Evolutionary conservation across 2,113 vertebrate genomes (phyloP), one percentile per base, ranked within the genome.

Genomic region (Pristiophorus japonicus): DNA sequence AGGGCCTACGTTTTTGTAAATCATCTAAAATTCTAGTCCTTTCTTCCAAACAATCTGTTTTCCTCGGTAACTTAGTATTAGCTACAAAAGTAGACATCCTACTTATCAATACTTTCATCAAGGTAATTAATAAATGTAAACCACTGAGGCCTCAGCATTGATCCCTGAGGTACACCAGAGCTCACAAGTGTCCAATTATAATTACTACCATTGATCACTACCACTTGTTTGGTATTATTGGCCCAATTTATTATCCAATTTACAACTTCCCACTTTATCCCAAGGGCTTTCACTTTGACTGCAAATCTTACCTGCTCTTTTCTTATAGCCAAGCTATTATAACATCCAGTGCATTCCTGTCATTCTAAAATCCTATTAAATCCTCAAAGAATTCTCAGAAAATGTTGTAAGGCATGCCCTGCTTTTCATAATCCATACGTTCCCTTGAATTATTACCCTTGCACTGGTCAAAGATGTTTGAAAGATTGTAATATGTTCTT

Each of bases 201-300:
- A 91, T 91, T 91, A 91, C 88, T n/a, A 59, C 55, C 30, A 91
- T 91, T 91, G 88, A 91, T 91, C 59, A 34, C 88, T 62, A 91
- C n/a, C 30, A 91, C n/a, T 91, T 91, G 55, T 91, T 63, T 62
- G 55, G 24, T 91, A 38, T 59, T 20, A 20, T 62, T n/a, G 55
- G 34, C 55, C 65, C 65, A 93, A 94, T 16, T 30, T 94, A 62
- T 47, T 70, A 94, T 94, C 92, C 42, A 94, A 70, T 94, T 94
- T 94, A 70, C 92, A 47, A 45, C 59, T 63, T 38, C 62, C 84
- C 84, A 87, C 38, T 66, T 93, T 93, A 66, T 66, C 30, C 91
- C 63, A 66, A 93, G 63, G 22, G 91, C 20, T 93, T 93, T 66
- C 18, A 42, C 55, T 93, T 93, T 66, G 38, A 20, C 45, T 66